phyloP scores from a whole-genome alignment of 2,113 vertebrate genomes.

The Eonycteris spelaea region DNA sequence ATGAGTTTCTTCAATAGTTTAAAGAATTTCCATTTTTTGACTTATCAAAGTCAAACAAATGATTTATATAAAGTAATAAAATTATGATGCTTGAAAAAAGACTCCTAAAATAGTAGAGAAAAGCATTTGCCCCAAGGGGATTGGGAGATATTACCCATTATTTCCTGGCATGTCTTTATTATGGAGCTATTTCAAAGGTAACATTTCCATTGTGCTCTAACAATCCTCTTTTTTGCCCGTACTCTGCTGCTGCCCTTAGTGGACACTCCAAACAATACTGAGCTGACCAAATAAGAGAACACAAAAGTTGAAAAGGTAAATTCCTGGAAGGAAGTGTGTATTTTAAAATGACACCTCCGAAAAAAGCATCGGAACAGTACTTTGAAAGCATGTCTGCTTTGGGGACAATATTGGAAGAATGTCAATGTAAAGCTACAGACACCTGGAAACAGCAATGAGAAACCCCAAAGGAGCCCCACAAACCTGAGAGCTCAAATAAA shows the following conservation, averaged over 20 bases:
- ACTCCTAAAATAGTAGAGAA: background rate
- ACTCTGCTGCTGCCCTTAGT: conserved; percentile 59
- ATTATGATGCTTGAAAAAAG: background rate
- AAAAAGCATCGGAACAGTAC: background rate
- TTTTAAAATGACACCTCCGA: background rate
- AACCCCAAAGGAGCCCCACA: background rate
- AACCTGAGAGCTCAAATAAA: background rate
- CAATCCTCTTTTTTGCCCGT: background rate
- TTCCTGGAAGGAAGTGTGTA: background rate
- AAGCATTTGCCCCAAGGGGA: background rate
- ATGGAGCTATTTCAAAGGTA: background rate
- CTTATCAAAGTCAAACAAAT: background rate
- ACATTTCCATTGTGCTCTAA: background rate
- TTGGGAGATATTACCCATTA: background rate
- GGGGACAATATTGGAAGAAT: too few species aligned
- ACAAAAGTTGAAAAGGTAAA: background rate
- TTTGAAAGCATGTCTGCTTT: background rate
- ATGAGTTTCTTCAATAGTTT: background rate
- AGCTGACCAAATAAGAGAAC: background rate
- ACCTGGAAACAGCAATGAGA: too few species aligned
- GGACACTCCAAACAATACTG: background rate
- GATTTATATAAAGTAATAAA: background rate
- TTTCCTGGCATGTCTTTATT: background rate
- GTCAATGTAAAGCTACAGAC: too few species aligned
- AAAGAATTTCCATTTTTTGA: background rate